Percentiles rank a stretch among this genome's conserved stretches.
Evolutionary conservation across 2,888 invertebrate genomes (phyloP).

Genomic region (Drosophila borborema): DNA sequence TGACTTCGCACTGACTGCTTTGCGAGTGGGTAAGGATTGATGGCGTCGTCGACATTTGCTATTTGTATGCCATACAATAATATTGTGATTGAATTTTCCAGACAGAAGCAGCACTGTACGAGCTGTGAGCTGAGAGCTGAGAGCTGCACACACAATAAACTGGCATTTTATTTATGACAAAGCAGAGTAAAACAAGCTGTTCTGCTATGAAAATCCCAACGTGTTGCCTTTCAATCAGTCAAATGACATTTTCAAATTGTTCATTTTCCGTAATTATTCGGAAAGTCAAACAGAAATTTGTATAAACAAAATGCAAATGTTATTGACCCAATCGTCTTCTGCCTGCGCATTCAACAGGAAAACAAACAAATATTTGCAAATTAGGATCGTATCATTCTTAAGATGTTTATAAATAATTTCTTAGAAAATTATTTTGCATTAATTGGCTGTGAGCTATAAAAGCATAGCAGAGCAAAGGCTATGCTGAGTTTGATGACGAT

Average conservation of each 20-base stretch:
- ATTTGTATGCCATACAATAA: constrained; percentile 70
- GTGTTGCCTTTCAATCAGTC: constrained; percentile 28
- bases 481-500: background rate
- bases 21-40: constrained; percentile 51
- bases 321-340: constrained; percentile 9
- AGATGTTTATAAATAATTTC: background rate
- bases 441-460: background rate
- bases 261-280: constrained; percentile 3
- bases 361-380: background rate
- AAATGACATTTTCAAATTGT: constrained; percentile 1
- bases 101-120: background rate
- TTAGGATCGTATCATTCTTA: background rate
- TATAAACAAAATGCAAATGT: constrained; percentile 5
- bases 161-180: constrained; percentile 62
- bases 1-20: constrained; percentile 23
- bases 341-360: background rate
- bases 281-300: constrained; percentile 2
- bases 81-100: constrained; percentile 72
- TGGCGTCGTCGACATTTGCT: constrained; percentile 59
- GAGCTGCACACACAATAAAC: constrained; percentile 44
- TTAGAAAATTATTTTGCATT: background rate
- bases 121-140: background rate
- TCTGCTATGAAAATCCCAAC: constrained; percentile 22
- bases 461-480: background rate
- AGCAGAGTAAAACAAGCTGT: constrained; percentile 63